Conservation (phyloP, 2,113 vertebrate genomes). For the Heliornis fulica region DNA sequence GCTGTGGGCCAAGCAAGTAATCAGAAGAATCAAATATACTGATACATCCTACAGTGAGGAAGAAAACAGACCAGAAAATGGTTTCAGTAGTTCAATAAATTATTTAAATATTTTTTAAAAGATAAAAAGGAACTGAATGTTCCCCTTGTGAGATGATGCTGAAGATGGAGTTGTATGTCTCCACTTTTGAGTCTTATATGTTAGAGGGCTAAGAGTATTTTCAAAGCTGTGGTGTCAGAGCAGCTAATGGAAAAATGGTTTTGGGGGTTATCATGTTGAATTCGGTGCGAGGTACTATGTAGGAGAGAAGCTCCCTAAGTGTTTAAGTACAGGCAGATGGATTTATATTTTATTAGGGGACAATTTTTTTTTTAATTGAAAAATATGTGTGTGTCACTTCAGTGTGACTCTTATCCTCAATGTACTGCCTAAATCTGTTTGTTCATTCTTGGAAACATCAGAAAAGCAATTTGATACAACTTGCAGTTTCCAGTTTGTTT, state of each 20-base stretch:
- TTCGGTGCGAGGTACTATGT: not conserved
- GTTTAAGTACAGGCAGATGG: not conserved
- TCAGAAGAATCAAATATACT: not conserved
- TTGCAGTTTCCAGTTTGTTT: not conserved
- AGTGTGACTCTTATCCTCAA: not conserved
- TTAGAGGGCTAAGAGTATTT: not conserved
- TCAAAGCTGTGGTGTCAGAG: not conserved
- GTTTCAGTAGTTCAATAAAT: not conserved
- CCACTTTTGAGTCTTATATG: not conserved
- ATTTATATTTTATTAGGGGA: slow-evolving; percentile 24
- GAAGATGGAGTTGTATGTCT: not conserved
- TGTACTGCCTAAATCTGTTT: not conserved
- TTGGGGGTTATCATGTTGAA: not conserved
- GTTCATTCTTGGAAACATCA: not conserved
- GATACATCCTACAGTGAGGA: not conserved
- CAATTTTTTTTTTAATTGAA: not conserved
- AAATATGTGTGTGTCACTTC: not conserved
- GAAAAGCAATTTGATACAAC: not conserved
- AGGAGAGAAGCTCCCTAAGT: not conserved
- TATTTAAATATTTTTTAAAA: not conserved
- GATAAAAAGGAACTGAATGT: not conserved
- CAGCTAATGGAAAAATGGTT: not conserved
- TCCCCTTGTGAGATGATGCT: not conserved
- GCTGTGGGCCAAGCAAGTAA: not conserved
- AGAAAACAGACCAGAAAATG: not conserved